A percentile compares a stretch with the other conserved stretches of the same genome.
These are phyloP conservation scores for Motacilla alba DNA, from an alignment of 2,113 vertebrate species.

Conservation along the genomic window DNA sequence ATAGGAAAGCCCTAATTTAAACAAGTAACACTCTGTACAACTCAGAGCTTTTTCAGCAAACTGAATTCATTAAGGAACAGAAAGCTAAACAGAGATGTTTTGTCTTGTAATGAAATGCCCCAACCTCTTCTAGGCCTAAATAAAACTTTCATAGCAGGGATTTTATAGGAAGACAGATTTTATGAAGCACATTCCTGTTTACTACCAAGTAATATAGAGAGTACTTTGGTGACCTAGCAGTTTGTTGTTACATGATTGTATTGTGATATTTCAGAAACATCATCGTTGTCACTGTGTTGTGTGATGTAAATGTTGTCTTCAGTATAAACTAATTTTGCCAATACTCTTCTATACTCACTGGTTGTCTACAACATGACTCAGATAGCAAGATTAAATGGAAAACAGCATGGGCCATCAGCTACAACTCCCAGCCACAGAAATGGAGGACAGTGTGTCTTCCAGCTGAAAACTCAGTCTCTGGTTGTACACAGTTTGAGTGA, in stretches of 20 bases:
- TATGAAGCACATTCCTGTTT: background rate
- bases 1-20: conserved; percentile 11
- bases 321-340: background rate
- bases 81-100: conserved; percentile 3
- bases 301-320: background rate
- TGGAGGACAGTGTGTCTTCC: background rate
- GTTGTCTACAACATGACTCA: background rate
- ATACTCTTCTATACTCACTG: background rate
- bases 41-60: background rate
- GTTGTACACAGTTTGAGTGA: background rate
- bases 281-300: background rate
- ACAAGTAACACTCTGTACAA: conserved; percentile 3
- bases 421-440: background rate
- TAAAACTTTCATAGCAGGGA: background rate
- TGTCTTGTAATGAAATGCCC: background rate
- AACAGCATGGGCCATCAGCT: background rate
- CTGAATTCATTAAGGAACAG: background rate
- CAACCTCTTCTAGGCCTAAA: background rate
- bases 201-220: background rate
- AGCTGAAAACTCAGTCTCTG: background rate
- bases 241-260: background rate
- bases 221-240: background rate
- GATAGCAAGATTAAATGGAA: background rate
- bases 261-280: background rate
- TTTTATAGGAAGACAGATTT: background rate